Conservation (phyloP, 2,113 vertebrate species). For the Aptenodytes patagonicus region DNA sequence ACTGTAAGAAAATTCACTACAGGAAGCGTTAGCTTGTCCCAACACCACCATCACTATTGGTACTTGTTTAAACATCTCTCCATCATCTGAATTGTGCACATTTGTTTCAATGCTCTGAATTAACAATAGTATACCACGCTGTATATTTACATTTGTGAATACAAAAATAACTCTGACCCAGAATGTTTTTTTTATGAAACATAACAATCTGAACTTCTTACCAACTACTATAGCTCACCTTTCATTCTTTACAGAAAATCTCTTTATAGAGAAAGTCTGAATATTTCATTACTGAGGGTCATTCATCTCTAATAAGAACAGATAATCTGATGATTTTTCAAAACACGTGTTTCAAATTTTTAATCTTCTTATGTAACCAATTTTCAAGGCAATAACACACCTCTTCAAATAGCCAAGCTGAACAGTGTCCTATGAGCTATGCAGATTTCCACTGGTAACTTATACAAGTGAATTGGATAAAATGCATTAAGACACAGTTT, state of each 20-base stretch:
- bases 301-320: not conserved
- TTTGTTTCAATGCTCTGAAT: slow-evolving; percentile 16
- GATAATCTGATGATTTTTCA: not conserved
- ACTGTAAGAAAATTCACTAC: not conserved
- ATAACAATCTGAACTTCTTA: not conserved
- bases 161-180: not conserved
- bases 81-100: not conserved
- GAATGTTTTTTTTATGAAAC: not conserved
- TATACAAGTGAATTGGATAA: not conserved
- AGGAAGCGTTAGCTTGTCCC: not conserved
- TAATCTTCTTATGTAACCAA: not conserved
- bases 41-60: not conserved
- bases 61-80: not conserved
- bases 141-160: not conserved
- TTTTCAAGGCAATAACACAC: not conserved
- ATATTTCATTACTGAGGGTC: not conserved
- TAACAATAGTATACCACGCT: not conserved
- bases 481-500: not conserved
- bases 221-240: not conserved
- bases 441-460: not conserved
- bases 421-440: not conserved
- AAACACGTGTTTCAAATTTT: not conserved
- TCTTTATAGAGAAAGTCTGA: not conserved
- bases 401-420: not conserved
- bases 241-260: not conserved